Base-by-base conservation (phyloP, 2,888 invertebrate species). In the Creontiades dilutus region DNA sequence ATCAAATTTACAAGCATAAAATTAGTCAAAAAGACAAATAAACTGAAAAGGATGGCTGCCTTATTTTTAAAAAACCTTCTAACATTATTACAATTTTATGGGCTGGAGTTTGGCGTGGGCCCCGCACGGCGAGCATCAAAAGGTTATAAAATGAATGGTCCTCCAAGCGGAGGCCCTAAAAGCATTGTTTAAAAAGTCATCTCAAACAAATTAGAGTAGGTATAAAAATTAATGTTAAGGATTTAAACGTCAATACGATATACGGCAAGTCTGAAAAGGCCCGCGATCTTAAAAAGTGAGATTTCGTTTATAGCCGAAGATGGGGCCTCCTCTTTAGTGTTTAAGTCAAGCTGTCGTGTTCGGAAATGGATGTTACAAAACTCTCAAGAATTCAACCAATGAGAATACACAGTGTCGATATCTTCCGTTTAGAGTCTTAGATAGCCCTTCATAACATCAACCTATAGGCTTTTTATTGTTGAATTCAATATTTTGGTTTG, bases 111-210 rank as follows among this genome's bases (percentile, higher is more conserved):
- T 23, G 23, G 68, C 23, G 68, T 68, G 68, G 68, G 68, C 68
- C 19, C 19, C 11, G 68, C n/a, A 68, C 68, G 68, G 68, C 19
- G 27, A 68, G 68, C 19, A 68, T 68, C 68, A 68, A 68, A 68
- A 68, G 68, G 68, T 11, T 27, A 68, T 68, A 68, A 68, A 68
- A 68, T 68, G 68, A 27, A 23, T 68, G 68, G 68, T n/a, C 61
- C 61, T 61, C 61, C 61, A 19, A 19, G 61, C 61, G 5, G 68
- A 68, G 68, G 68, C 11, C 68, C 68, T 23, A 23, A 68, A 68
- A 68, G 68, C 68, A 68, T 68, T 68, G 68, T 68, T 68, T 68
- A 68, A 68, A 68, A 68, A 68, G 68, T 68, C 68, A 68, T 68
- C 68, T 27, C 68, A 19, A 23, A 68, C 68, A 68, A 68, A 68